Base-by-base conservation (phyloP, 2,113 vertebrate genomes). In the Candoia aspera region DNA sequence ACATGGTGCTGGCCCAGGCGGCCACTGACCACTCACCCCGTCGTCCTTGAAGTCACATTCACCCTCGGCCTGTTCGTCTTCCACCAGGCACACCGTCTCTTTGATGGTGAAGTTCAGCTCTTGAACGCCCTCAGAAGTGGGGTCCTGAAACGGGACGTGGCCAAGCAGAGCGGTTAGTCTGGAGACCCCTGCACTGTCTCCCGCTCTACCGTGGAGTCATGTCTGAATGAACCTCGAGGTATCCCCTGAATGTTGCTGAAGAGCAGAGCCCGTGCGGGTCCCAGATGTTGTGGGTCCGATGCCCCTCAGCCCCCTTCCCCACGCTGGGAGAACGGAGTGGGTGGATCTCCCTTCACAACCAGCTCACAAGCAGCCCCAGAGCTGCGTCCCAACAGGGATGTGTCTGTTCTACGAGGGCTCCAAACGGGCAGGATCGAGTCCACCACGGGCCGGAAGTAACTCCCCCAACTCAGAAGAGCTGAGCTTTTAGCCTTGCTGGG, bases 131-230 rank as follows among this genome's bases (percentile, higher is more conserved):
- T 55, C 17, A 2, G 84, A 62, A 15, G 24, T 86, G 11, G 84
- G 21, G 54, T 86, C 90, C 90, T 91, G 46, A 53, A 29, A 24
- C 19, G 59, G 5, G 21, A 23, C 21, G 17, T 33, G 57, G 26
- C 17, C 15, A 37, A 59, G n/a, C 33, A 42, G 55, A 59, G n/a
- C n/a, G 2, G 19, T 37, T 59, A 37, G 8, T 24, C 2, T 37
- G 33, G 37, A 59, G 49, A 0, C 84, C 49, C 46, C 46, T 6
- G 24, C 24, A 12, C 26, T 13, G 33, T 5, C 24, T 2, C 8
- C 54, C 54, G 4, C 3, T 0, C 33, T 19, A 33, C 17, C 0
- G 1, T 53, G 26, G 24, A 2, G 2, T 1, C 23, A 3, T 1
- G 29, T 64, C 68, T 19, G 12, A 29, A n/a, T 8, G 24, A 19